Evolutionary conservation across 2,113 vertebrate species (phyloP), one percentile per base, ranked within the genome.

Genomic region (Antechinus flavipes): DNA sequence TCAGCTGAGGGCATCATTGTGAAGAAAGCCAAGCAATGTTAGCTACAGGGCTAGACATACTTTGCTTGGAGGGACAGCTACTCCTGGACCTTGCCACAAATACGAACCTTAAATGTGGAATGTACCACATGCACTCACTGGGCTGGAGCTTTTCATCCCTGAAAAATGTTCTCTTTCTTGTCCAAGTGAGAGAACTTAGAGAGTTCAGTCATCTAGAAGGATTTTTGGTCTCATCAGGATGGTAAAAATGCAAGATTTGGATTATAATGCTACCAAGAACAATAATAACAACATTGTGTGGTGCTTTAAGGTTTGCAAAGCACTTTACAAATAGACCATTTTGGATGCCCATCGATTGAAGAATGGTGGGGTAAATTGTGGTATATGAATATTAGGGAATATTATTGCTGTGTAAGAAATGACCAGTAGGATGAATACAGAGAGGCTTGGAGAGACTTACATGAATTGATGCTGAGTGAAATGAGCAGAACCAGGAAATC

Each of bases 21-120:
- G 11, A 99, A 99, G 98, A 99, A 99, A 97, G 99, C 99, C 46
- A 99, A 99, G 98, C 99, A 99, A 98, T 99, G 99, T 99, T 96
- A 93, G 90, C 9, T 6, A 14, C 11, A 68, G 30, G 27, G 3
- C 14, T 68, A 11, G 19, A 25, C 68, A 8, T 50, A n/a, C 58
- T 25, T 16, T 30, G 46, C 0, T 0, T 61, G 0, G 22, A 26
- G 1, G 47, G 90, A 84, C 76, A 11, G 92, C 91, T 35, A 0
- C 90, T 30, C 22, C 42, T 19, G 93, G 90, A 54, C 93, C 30
- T 19, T 8, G 46, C 30, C 9, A 14, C 8, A 90, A 92, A 96
- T 94, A 96, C 95, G 96, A 98, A 98, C 98, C 98, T 97, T 96
- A 96, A 98, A 14, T 98, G 98, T 98, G 24, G 26, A 56, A 16